Evolutionary conservation across 2,888 invertebrate species (phyloP).

Genomic region (Zhuqinia jingwanae): DNA sequence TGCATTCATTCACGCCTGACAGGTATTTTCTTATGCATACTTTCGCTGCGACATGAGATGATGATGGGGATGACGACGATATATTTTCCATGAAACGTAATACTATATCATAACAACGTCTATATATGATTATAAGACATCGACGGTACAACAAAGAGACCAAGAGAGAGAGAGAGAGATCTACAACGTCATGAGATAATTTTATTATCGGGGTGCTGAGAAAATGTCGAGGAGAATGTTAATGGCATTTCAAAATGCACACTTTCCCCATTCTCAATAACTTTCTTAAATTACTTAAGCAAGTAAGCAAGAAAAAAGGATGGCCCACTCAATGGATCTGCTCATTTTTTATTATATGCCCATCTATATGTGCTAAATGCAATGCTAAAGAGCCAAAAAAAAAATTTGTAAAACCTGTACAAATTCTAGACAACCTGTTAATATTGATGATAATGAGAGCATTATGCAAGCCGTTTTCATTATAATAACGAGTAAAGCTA

Average conservation of each 20-base stretch:
- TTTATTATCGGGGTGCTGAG: constrained; percentile 26
- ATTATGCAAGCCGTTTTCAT: constrained; percentile 31
- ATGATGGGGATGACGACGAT: no score
- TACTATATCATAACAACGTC: no score
- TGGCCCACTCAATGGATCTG: no score
- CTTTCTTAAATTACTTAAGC: not conserved
- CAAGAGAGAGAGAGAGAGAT: no score
- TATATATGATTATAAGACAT: no score
- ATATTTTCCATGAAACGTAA: no score
- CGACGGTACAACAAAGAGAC: no score
- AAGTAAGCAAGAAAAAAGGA: not conserved
- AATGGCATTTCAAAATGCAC: not conserved
- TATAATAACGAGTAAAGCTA: constrained; percentile 1
- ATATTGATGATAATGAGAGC: constrained; percentile 16
- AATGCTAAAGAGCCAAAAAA: no score
- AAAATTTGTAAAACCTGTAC: no score
- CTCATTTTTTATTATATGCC: no score
- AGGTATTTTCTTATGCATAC: not conserved
- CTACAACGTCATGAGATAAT: constrained; percentile 16
- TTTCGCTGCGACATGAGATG: not conserved
- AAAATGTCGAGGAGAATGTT: constrained; percentile 9
- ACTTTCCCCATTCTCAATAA: not conserved
- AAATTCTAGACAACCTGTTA: no score
- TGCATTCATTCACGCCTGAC: constrained; percentile 30
- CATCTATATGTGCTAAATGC: no score